Percentiles rank a stretch among this genome's conserved stretches.
These are phyloP conservation scores for Lamellibrachia columna DNA, from an alignment of 2,888 invertebrate genomes.

Conservation along the genomic window DNA sequence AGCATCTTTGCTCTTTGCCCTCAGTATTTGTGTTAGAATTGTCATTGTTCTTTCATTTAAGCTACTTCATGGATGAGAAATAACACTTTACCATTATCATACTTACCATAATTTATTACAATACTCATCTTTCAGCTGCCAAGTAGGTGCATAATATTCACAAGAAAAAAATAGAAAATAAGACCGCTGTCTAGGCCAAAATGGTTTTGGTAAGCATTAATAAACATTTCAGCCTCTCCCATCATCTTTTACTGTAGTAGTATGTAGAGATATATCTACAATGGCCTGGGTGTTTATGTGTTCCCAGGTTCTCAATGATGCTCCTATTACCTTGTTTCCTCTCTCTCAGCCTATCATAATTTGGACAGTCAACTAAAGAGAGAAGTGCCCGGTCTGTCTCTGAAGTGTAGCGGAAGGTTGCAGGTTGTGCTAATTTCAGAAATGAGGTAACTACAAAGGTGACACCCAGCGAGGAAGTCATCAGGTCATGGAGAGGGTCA, in stretches of 20 bases:
- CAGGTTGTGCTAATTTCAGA: neutral
- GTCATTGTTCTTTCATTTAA: no score
- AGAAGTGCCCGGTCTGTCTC: neutral
- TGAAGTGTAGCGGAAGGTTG: neutral
- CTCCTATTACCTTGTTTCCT: conserved; percentile 1
- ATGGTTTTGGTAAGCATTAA: neutral
- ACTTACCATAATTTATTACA: neutral
- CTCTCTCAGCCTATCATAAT: neutral
- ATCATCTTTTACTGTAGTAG: neutral
- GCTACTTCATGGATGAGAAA: neutral
- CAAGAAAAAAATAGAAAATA: neutral
- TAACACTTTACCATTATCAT: neutral
- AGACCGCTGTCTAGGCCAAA: neutral
- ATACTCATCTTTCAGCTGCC: no score
- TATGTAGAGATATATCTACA: neutral
- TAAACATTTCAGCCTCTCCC: neutral
- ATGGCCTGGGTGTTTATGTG: neutral
- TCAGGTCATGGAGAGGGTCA: neutral
- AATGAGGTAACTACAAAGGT: conserved; percentile 7
- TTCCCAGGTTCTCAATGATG: neutral
- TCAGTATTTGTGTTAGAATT: neutral
- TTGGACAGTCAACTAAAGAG: neutral
- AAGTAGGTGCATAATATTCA: neutral
- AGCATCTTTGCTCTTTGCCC: neutral
- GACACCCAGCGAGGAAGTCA: conserved; percentile 7